Conservation (phyloP, 2,113 vertebrate genomes). For the Chaetodon trifascialis region DNA sequence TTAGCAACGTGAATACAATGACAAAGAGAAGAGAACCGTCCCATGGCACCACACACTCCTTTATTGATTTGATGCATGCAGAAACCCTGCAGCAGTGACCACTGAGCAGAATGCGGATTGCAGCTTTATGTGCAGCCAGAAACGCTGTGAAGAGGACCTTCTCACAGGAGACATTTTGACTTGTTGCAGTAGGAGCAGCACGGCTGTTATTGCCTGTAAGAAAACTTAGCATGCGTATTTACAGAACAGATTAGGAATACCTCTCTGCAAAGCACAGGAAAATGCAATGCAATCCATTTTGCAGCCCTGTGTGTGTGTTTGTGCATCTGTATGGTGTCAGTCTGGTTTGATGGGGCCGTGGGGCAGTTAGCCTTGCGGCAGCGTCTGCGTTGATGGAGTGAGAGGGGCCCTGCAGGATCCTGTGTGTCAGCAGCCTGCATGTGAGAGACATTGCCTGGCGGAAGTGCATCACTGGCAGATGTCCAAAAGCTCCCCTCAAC, state of each 20-base stretch:
- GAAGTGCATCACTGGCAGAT: slow-evolving; percentile 84
- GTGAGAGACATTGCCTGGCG: slow-evolving; percentile 73
- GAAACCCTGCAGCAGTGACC: neutral
- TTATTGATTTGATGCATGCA: neutral
- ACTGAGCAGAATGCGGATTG: slow-evolving; percentile 9
- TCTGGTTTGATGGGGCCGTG: slow-evolving; percentile 14
- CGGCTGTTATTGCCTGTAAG: neutral
- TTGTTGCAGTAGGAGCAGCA: neutral
- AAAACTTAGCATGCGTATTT: slow-evolving; percentile 5
- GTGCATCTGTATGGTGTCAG: slow-evolving; percentile 45
- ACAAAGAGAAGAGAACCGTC: neutral
- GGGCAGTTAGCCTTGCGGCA: slow-evolving; percentile 56
- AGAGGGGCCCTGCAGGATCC: slow-evolving; percentile 78
- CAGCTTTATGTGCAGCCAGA: neutral
- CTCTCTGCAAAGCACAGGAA: slow-evolving; percentile 62
- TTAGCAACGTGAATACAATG: neutral
- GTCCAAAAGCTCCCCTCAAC: slow-evolving; percentile 63
- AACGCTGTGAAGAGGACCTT: neutral
- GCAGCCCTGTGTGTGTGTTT: slow-evolving; percentile 38
- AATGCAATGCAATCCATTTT: slow-evolving; percentile 50
- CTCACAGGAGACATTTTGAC: neutral
- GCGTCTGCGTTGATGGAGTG: slow-evolving; percentile 73
- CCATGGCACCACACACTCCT: neutral
- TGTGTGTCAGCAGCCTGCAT: slow-evolving; percentile 82
- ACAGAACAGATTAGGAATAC: slow-evolving; percentile 11